A percentile compares a stretch with the other conserved stretches of the same genome.
phyloP scores from a whole-genome alignment of 2,888 invertebrate species.

The Drosophila multiciliata region DNA sequence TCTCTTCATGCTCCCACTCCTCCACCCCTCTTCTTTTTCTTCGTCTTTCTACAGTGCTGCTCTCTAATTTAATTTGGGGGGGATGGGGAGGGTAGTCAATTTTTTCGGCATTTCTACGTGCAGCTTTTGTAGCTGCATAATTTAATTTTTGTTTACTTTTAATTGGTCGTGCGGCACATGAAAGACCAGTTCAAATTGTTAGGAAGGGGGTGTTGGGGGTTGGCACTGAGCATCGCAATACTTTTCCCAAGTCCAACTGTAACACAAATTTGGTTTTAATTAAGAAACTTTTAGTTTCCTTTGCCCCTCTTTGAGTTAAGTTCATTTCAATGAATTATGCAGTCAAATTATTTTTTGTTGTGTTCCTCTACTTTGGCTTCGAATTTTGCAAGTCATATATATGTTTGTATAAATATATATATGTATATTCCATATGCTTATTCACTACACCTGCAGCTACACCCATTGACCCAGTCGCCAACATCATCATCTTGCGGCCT shows the following conservation, averaged over 20 bases:
- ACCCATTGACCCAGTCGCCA: conserved; percentile 22
- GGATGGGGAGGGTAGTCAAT: conserved; percentile 20
- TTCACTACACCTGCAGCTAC: neutral
- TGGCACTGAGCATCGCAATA: conserved; percentile 1
- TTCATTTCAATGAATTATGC: conserved; percentile 17
- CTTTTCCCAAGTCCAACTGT: conserved; percentile 38
- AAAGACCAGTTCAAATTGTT: neutral
- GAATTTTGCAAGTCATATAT: neutral
- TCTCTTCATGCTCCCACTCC: neutral
- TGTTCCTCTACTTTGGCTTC: neutral
- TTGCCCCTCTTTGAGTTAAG: conserved; percentile 18
- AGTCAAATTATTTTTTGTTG: conserved; percentile 12
- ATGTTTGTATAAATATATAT: neutral
- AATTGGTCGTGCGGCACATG: conserved; percentile 62
- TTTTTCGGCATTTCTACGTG: conserved; percentile 38
- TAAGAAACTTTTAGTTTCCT: conserved; percentile 37
- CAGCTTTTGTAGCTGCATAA: conserved; percentile 73
- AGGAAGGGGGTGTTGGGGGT: neutral
- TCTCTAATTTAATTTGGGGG: conserved; percentile 69
- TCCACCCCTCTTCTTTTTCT: conserved; percentile 1
- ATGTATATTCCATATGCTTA: neutral
- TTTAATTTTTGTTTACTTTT: conserved; percentile 82
- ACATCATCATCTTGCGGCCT: conserved; percentile 3
- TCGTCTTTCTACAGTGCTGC: conserved; percentile 11
- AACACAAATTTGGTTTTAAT: conserved; percentile 58